These are phyloP conservation scores for Nasonovia ribisnigri DNA, from an alignment of 2,888 invertebrate genomes.

Conservation along the genomic window DNA sequence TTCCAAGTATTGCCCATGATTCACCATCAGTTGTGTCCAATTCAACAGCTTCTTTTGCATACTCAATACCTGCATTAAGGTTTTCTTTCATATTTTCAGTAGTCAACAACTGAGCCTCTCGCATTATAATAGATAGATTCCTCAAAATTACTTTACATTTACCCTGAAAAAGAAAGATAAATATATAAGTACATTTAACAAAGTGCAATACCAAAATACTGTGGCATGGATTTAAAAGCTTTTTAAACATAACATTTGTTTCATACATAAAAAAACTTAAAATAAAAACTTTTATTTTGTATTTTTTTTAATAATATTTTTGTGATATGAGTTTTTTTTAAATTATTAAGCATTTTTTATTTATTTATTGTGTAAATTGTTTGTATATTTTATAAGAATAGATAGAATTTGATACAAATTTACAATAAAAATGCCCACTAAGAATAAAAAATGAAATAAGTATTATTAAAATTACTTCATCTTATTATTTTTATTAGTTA, in stretches of 20 bases:
- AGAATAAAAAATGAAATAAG: no score
- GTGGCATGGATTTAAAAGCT: neutral
- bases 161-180: conserved; percentile 72
- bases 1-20: conserved; percentile 88
- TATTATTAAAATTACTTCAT: no score
- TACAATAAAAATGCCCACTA: neutral
- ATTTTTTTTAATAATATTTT: no score
- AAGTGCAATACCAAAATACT: neutral
- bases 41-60: conserved; percentile 86
- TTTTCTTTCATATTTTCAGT: conserved; percentile 73
- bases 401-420: neutral
- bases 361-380: neutral
- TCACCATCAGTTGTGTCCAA: conserved; percentile 83
- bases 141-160: conserved; percentile 82
- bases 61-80: conserved; percentile 79
- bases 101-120: conserved; percentile 75
- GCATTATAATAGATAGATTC: conserved; percentile 84
- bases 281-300: no score
- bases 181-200: neutral
- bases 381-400: neutral
- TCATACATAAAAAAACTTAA: neutral
- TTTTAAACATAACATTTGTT: neutral
- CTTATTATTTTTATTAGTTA: no score
- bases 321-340: no score
- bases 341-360: no score